Percentiles rank a stretch among this genome's conserved stretches.
Evolutionary conservation across 2,888 invertebrate genomes (phyloP).

Genomic region (Microplitis manilae): DNA sequence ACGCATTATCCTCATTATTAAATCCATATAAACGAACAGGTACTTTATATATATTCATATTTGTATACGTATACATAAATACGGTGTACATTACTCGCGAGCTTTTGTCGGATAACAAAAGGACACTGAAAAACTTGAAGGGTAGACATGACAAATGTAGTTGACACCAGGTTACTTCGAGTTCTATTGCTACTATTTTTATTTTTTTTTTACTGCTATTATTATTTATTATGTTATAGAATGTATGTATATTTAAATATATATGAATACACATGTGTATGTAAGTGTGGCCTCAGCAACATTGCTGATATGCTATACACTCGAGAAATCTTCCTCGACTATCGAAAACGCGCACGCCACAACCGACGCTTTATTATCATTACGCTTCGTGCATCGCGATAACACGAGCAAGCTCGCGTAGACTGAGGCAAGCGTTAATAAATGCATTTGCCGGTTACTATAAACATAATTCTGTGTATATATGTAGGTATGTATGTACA

Average conservation of each 20-base stretch:
- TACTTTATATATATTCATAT: not conserved
- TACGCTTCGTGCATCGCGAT: slow-evolving; percentile 54
- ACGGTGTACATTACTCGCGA: not conserved
- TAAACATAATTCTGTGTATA: slow-evolving; percentile 13
- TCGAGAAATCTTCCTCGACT: slow-evolving; percentile 46
- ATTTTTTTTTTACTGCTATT: no score
- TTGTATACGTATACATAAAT: no score
- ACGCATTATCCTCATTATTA: slow-evolving; percentile 21
- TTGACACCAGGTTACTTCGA: slow-evolving; percentile 28
- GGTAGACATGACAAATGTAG: slow-evolving; percentile 33
- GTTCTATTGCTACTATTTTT: not conserved
- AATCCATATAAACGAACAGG: slow-evolving; percentile 6
- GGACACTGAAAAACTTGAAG: not conserved
- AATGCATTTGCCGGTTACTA: slow-evolving; percentile 23
- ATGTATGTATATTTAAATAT: not conserved
- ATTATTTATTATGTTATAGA: not conserved
- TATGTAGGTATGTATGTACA: not conserved
- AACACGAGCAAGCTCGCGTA: slow-evolving; percentile 29
- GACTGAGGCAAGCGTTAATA: slow-evolving; percentile 26
- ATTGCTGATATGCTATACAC: slow-evolving; percentile 6
- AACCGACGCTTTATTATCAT: slow-evolving; percentile 51
- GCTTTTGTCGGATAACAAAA: slow-evolving; percentile 23
- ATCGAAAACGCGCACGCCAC: slow-evolving; percentile 45
- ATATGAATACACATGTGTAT: not conserved
- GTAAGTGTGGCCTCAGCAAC: not conserved